Percentiles rank a stretch among this genome's conserved stretches.
Evolutionary conservation across 2,113 vertebrate species (phyloP).

Genomic region (Plecturocebus donacophilus): DNA sequence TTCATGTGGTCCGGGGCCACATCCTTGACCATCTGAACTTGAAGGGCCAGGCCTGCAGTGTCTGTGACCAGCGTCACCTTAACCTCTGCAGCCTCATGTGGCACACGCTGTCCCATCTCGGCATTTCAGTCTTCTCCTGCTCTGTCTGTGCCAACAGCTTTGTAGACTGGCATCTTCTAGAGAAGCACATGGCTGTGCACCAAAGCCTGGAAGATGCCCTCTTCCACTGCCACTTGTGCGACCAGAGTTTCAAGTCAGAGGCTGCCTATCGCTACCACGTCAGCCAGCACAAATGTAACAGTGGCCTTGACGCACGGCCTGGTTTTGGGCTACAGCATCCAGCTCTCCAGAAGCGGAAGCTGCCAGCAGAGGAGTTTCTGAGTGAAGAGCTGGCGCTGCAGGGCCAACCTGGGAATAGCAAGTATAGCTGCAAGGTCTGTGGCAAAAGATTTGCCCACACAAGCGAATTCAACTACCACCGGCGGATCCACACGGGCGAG

Average conservation of each 20-base stretch:
- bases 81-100: constrained; percentile 94
- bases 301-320: constrained; percentile 78
- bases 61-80: constrained; percentile 92
- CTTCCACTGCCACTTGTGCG: constrained; percentile 87
- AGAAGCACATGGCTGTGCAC: constrained; percentile 92
- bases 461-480: constrained; percentile 98
- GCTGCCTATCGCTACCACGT: constrained; percentile 93
- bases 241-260: constrained; percentile 88
- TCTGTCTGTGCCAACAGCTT: constrained; percentile 93
- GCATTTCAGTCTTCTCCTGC: constrained; percentile 93
- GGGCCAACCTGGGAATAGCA: constrained; percentile 86
- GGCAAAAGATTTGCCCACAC: constrained; percentile 97
- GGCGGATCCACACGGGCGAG: constrained; percentile 97
- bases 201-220: constrained; percentile 88
- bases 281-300: constrained; percentile 89
- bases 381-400: constrained; percentile 80
- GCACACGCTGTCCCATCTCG: constrained; percentile 93
- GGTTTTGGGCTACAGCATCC: constrained; percentile 75
- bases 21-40: constrained; percentile 91
- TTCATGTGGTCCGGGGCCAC: constrained; percentile 92
- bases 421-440: constrained; percentile 97
- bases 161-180: constrained; percentile 91
- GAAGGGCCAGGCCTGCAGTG: constrained; percentile 90
- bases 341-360: constrained; percentile 84
- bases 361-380: constrained; percentile 80